Evolutionary conservation across 2,113 vertebrate genomes (phyloP).

Genomic region (Tetrao urogallus): DNA sequence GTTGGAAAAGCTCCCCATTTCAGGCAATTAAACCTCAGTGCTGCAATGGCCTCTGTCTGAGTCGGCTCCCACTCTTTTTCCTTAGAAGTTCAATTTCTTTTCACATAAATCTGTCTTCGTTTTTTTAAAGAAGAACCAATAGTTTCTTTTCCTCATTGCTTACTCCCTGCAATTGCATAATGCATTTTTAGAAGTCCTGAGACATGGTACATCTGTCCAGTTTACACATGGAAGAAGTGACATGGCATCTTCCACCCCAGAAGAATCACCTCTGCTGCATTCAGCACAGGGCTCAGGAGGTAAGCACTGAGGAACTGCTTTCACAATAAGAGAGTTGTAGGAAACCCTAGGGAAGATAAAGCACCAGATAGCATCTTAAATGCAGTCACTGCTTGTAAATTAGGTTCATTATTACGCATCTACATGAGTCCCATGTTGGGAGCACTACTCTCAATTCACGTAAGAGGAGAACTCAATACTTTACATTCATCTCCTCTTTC

Average conservation of each 20-base stretch:
- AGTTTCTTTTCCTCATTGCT: background rate
- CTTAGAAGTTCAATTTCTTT: background rate
- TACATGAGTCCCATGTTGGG: background rate
- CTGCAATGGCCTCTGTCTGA: rapidly evolving
- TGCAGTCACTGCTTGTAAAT: background rate
- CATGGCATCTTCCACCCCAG: background rate
- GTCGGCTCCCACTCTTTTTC: background rate
- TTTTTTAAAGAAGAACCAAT: background rate
- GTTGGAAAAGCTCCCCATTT: background rate
- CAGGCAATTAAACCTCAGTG: background rate
- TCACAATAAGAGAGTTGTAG: background rate
- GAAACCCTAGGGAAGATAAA: background rate
- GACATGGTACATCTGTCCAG: background rate
- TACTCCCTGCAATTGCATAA: background rate
- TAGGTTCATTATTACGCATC: background rate
- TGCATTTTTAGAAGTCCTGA: background rate
- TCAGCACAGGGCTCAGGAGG: background rate
- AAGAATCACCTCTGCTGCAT: background rate
- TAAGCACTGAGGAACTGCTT: rapidly evolving
- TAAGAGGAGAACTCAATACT: background rate
- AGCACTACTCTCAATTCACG: background rate
- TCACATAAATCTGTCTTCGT: background rate
- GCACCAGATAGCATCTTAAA: background rate
- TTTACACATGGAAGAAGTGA: background rate
- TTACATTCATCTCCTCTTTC: background rate